Conservation (phyloP, 2,113 vertebrate genomes). For the Atractosteus spatula region DNA sequence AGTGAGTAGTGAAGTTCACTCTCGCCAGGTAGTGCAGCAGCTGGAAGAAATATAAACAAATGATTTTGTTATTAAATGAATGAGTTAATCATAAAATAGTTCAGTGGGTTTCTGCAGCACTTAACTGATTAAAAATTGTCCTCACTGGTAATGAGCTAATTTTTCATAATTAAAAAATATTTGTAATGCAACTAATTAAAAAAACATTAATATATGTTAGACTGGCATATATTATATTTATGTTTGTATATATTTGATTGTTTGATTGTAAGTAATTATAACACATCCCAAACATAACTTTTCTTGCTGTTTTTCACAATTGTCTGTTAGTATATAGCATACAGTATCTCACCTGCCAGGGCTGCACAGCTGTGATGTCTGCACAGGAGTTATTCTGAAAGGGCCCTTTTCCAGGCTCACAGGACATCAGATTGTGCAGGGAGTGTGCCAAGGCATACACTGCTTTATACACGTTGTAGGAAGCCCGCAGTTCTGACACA, state of each 20-base stretch:
- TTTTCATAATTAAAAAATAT: no score
- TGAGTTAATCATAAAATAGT: no score
- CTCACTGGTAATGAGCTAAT: no score
- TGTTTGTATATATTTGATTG: no score
- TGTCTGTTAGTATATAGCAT: no score
- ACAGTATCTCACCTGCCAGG: slow-evolving; percentile 5
- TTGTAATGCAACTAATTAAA: slow-evolving; percentile 26
- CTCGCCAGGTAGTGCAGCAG: slow-evolving; percentile 17
- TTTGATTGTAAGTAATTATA: not conserved
- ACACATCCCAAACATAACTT: not conserved
- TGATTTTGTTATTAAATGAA: no score
- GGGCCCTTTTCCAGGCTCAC: slow-evolving; percentile 14
- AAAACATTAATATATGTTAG: no score
- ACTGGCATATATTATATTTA: no score
- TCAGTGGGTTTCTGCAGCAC: no score
- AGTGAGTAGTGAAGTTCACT: slow-evolving; percentile 14
- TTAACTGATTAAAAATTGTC: no score
- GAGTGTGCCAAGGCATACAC: slow-evolving; percentile 12
- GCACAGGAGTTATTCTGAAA: slow-evolving; percentile 14
- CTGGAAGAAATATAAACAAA: not conserved
- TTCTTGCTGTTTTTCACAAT: not conserved
- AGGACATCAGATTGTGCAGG: slow-evolving; percentile 4
- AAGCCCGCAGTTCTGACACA: not conserved
- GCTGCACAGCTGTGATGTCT: slow-evolving; percentile 1
- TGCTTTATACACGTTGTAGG: slow-evolving; percentile 18